phyloP scores from a whole-genome alignment of 2,113 vertebrate species.

The Strix aluco region DNA sequence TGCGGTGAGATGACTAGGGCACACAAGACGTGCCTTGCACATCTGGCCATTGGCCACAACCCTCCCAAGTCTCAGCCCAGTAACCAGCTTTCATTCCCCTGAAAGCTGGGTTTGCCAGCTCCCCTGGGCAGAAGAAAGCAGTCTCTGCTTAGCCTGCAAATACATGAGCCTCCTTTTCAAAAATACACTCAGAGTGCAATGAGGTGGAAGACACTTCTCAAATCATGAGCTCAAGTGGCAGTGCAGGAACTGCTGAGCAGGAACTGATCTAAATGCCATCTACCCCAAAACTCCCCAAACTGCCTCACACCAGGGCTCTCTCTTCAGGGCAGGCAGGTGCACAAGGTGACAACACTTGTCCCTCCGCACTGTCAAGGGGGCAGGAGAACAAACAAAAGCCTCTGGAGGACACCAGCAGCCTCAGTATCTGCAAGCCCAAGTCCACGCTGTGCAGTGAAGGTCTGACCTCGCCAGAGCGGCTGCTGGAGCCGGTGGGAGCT shows the following conservation, averaged over 20 bases:
- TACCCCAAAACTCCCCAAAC: not conserved
- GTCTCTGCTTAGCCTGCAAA: not conserved
- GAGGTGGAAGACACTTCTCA: not conserved
- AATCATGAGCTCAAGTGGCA: not conserved
- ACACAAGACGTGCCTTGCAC: not conserved
- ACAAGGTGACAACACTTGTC: not conserved
- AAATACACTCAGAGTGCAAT: not conserved
- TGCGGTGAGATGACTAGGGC: not conserved
- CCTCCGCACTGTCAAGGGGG: not conserved
- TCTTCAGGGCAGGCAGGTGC: not conserved
- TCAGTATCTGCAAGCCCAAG: not conserved
- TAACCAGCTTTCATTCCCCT: not conserved
- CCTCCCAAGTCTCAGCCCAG: not conserved
- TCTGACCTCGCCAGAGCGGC: not conserved
- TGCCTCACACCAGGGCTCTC: not conserved
- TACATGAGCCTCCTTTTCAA: not conserved
- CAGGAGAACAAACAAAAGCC: not conserved
- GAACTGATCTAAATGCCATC: not conserved
- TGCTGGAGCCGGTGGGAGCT: not conserved
- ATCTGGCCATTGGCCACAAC: not conserved
- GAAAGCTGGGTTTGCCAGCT: not conserved
- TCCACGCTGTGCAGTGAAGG: accelerated
- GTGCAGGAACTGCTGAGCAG: not conserved
- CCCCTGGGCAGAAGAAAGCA: accelerated
- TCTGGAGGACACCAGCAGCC: not conserved